Percentiles rank a stretch among this genome's conserved stretches.
phyloP scores from a whole-genome alignment of 2,797 vertebrate species.

The Gobio occitaniae region DNA sequence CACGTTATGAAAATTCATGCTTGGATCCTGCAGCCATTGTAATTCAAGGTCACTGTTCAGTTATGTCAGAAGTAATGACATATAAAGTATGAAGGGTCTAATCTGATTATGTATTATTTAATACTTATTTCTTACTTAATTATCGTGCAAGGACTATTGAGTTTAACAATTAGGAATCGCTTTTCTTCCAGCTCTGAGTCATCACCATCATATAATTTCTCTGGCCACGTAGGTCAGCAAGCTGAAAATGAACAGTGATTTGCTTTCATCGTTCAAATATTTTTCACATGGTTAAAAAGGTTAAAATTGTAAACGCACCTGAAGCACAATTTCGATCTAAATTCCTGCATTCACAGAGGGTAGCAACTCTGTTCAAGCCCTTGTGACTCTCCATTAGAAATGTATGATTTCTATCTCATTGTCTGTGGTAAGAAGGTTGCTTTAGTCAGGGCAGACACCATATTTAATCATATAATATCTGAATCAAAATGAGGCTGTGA shows the following conservation, averaged over 20 bases:
- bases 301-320: background rate
- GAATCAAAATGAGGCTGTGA: background rate
- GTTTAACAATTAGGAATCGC: constrained; percentile 7
- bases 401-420: background rate
- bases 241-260: background rate
- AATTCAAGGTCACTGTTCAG: constrained; percentile 27
- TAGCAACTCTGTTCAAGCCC: background rate
- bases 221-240: background rate
- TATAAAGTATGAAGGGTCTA: background rate
- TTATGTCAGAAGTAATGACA: constrained; percentile 6
- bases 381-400: background rate
- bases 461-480: background rate
- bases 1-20: constrained; percentile 30
- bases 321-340: background rate
- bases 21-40: constrained; percentile 12
- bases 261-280: background rate
- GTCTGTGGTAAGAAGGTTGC: background rate
- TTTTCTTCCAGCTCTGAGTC: background rate
- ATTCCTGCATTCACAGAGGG: background rate
- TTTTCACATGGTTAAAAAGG: background rate
- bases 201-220: background rate
- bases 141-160: background rate
- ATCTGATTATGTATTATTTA: constrained; percentile 30
- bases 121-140: constrained; percentile 9
- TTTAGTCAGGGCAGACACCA: background rate